Evolutionary conservation across 2,797 vertebrate genomes (phyloP), one percentile per base, ranked within the genome.

Genomic region (Molossus alvarezi): DNA sequence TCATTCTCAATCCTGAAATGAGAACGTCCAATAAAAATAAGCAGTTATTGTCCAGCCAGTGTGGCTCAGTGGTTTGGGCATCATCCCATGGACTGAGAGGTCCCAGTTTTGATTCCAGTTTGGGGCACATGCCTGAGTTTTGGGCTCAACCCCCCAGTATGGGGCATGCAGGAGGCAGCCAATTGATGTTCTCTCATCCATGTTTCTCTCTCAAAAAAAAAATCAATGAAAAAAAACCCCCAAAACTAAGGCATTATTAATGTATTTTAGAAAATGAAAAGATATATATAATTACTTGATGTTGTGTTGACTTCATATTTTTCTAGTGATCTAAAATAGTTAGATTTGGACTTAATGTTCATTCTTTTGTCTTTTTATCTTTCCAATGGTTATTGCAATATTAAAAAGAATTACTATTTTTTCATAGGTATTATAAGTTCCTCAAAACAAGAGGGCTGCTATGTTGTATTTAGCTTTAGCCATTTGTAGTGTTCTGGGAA

Each of bases 191-290:
- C 41, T 45, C 41, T 45, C 41, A 45, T 45, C 41, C 41, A 45
- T 45, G 41, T 45, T 45, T 45, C 41, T 45, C 41, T 45, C 41
- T 45, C 41, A 5, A 5, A 45, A 45, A 45, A 45, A 45, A 45
- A 45, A 45, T 45, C 41, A 45, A 45, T 45, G 41, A 45, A 45
- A 45, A 45, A 45, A 45, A 45, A 3, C 41, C 41, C 41, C 45
- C 25, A 81, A 75, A 72, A 86, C 29, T 51, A 33, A 81, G 45
- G 27, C 58, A 7, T 94, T 93, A 33, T 23, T 62, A 79, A 79
- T 90, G 53, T 41, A 45, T 90, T 83, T 90, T 48, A 91, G 67
- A 87, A 89, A 76, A 53, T 29, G 86, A 75, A 80, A 91, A 51
- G 14, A 69, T 41, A 23, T 1, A 17, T 85, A 41, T 65, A 85